Conservation (phyloP, 2,797 vertebrate species). For the Chrysocyon brachyurus region DNA sequence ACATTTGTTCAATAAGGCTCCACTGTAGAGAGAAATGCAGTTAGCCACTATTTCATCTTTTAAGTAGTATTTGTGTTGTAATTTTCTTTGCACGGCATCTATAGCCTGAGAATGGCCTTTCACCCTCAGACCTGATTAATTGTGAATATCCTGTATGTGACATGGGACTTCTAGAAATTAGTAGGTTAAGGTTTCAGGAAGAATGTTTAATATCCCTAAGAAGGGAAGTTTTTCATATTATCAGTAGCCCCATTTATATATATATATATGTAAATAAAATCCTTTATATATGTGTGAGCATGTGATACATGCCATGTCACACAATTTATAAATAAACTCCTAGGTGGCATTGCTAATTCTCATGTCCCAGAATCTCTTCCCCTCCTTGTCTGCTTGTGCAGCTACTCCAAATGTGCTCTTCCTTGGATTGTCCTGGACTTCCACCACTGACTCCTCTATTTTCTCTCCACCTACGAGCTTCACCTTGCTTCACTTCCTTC, state of each 20-base stretch:
- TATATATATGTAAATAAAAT: background rate
- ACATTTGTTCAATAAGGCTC: background rate
- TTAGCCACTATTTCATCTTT: background rate
- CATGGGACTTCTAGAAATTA: background rate
- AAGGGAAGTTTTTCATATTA: background rate
- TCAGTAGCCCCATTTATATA: background rate
- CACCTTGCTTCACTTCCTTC: constrained; percentile 32
- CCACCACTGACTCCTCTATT: background rate
- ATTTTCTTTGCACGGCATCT: background rate
- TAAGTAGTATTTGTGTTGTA: background rate
- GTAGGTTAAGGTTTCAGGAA: constrained; percentile 13
- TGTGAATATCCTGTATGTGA: background rate
- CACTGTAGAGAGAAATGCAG: background rate
- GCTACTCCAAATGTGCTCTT: background rate
- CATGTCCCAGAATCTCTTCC: background rate
- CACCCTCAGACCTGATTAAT: background rate
- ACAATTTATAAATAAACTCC: background rate
- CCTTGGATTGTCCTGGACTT: background rate
- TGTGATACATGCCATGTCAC: background rate
- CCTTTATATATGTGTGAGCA: background rate
- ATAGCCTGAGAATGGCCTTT: background rate
- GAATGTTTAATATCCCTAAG: constrained; percentile 20
- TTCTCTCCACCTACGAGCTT: background rate
- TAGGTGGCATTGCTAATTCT: background rate
- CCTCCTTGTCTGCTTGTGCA: background rate